These are phyloP conservation scores for Chrysolina americana DNA, from an alignment of 2,888 invertebrate species.

Conservation along the genomic window DNA sequence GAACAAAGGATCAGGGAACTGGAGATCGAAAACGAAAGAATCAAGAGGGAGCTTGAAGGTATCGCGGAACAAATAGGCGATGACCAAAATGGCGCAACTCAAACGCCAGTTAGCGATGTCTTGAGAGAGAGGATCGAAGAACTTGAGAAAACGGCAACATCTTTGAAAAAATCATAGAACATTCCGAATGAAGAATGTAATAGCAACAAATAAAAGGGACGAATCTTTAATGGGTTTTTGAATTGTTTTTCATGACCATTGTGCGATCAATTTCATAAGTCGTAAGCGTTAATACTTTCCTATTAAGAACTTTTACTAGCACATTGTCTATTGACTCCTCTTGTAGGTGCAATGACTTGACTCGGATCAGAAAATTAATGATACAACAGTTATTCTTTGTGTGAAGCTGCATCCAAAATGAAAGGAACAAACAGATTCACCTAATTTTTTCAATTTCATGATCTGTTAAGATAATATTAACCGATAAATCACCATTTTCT, in stretches of 20 bases:
- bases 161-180: constrained; percentile 10
- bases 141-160: constrained; percentile 33
- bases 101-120: constrained; percentile 30
- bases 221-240: not conserved
- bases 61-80: constrained; percentile 44
- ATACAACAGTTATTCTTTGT: not conserved
- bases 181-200: not conserved
- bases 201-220: not conserved
- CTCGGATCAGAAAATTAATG: not conserved
- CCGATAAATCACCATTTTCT: not conserved
- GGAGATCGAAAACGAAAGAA: constrained; percentile 53
- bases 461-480: not conserved
- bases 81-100: constrained; percentile 34
- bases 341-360: not conserved
- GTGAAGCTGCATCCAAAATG: too few species aligned
- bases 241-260: not conserved
- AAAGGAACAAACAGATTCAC: not conserved
- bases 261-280: not conserved
- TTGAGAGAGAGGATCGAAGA: constrained; percentile 43
- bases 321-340: not conserved
- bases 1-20: constrained; percentile 53
- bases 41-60: constrained; percentile 46
- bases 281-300: not conserved
- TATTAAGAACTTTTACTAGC: not conserved
- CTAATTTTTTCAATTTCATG: not conserved